Conservation (phyloP, 2,797 vertebrate genomes). For the Notamacropus eugenii region DNA sequence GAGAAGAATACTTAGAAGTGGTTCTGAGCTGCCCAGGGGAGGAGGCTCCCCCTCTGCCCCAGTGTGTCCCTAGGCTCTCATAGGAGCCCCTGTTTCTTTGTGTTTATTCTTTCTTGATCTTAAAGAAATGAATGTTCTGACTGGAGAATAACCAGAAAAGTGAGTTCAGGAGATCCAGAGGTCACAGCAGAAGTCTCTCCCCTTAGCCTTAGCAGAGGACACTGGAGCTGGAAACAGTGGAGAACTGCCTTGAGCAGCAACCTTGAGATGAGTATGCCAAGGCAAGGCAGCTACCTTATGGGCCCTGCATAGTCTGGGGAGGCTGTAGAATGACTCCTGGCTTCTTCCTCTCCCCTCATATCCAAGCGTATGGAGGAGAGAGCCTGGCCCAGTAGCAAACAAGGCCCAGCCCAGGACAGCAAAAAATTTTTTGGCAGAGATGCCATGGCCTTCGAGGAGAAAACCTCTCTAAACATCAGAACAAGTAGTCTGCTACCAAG, state of each 20-base stretch:
- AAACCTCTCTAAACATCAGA: background rate
- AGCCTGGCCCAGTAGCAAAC: background rate
- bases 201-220: background rate
- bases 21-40: background rate
- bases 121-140: background rate
- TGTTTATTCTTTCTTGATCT: background rate
- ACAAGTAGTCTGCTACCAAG: background rate
- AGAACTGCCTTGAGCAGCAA: background rate
- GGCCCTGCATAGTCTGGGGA: background rate
- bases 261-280: background rate
- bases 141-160: background rate
- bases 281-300: background rate
- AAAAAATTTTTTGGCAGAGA: background rate
- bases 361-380: background rate
- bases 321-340: background rate
- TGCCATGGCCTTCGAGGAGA: background rate
- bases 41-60: background rate
- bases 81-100: background rate
- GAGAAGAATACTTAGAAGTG: background rate
- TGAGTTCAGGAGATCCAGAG: background rate
- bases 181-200: background rate
- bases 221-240: background rate
- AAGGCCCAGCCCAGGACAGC: background rate
- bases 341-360: background rate
- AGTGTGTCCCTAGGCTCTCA: background rate